Conservation (phyloP, 2,797 vertebrate species). For the Apogon talboti region DNA sequence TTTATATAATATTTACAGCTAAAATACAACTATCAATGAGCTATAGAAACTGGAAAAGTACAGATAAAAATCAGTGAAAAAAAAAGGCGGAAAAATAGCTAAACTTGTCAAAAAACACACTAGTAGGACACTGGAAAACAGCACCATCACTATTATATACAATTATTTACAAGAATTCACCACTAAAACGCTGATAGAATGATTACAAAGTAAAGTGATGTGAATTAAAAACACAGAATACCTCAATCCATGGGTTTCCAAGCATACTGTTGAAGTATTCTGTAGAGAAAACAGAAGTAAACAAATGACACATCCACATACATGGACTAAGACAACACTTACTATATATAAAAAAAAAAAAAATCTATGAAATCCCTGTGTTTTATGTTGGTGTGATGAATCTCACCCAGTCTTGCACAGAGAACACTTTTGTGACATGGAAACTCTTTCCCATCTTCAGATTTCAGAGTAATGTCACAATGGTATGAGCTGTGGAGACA, state of each 20-base stretch:
- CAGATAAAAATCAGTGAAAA: no score
- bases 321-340: not conserved
- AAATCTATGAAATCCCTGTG: not conserved
- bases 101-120: no score
- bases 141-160: no score
- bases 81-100: no score
- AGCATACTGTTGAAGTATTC: slow-evolving; percentile 99
- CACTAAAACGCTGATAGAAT: not conserved
- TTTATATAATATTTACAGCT: no score
- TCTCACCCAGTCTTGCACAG: slow-evolving; percentile 94
- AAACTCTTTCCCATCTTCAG: slow-evolving; percentile 95
- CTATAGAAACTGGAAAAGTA: no score
- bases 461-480: slow-evolving; percentile 94
- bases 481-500: slow-evolving; percentile 86
- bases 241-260: slow-evolving; percentile 98
- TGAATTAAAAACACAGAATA: slow-evolving; percentile 60
- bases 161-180: no score
- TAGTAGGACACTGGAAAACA: not conserved
- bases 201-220: not conserved
- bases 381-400: not conserved
- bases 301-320: not conserved
- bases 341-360: not conserved
- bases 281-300: slow-evolving; percentile 58
- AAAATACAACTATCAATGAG: no score
- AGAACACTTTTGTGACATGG: slow-evolving; percentile 96